Base-by-base conservation (phyloP, 2,888 invertebrate genomes). In the Leucophenga montana region DNA sequence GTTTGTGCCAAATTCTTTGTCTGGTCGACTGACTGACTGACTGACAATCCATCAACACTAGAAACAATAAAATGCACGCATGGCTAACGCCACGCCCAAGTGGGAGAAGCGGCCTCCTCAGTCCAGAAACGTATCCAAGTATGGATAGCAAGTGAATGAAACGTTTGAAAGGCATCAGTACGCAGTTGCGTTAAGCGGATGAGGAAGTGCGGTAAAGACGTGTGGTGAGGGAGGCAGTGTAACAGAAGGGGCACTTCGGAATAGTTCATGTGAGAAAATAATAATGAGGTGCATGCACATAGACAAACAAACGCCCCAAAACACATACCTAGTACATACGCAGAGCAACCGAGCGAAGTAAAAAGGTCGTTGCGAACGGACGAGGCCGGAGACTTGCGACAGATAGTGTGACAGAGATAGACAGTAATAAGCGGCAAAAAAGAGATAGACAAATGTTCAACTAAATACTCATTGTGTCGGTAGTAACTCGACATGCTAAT, bases 41-140 rank as follows among this genome's bases (percentile, higher is more conserved):
- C 13, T 20, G 62, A 64, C 62, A 64, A 39, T 64, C 39, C 62
- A 64, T 64, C 62, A 64, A 64, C 62, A 64, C 62, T 27, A 48
- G 18, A 64, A 64, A 46, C 62, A 46, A 64, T 48, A 46, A 64
- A 64, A 22, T 22, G 27, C 62, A 64, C 62, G 62, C 62, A 48
- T 64, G 62, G 46, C 46, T 20, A 48, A 64, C 22, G 22, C 62
- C 46, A 64, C 46, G 61, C 61, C 46, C 46, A 59, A 31, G 6
- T 59, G 33, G 13, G 13, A 33, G 5, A 33, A 44, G 16, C 64
- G 53, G 53, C 46, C 71, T 73, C 80, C 80, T 73, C 14, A 82
- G 79, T 50, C 8, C n/a, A 16, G 13, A 16, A 8, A 50, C 50
- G 16, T 18, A 57, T 53, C 33, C 48, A 53, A 67, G 44, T 61